These are phyloP conservation scores for Orycteropus afer DNA, from an alignment of 2,113 vertebrate species.

Conservation along the genomic window DNA sequence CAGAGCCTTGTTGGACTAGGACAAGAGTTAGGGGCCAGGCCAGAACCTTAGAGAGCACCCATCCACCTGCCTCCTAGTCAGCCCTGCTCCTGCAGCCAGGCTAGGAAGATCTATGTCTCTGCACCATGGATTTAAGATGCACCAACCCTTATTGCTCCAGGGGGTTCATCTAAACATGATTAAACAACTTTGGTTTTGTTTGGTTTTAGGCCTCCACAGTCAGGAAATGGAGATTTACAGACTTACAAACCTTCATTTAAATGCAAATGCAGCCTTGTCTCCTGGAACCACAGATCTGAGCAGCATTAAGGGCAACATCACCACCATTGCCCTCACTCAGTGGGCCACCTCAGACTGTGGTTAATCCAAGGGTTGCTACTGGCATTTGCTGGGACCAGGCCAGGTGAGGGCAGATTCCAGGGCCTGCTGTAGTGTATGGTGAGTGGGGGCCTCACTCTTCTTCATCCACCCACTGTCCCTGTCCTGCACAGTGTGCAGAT, in stretches of 20 bases:
- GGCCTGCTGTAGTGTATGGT: fast-evolving
- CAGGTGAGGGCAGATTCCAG: neutral
- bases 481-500: fast-evolving
- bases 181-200: conserved; percentile 79
- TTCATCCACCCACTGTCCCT: neutral
- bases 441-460: fast-evolving
- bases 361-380: neutral
- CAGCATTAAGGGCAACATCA: conserved; percentile 51
- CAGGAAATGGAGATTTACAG: conserved; percentile 85
- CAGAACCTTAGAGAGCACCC: fast-evolving
- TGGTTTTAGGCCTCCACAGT: conserved; percentile 61
- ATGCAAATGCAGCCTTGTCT: conserved; percentile 83
- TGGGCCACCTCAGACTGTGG: fast-evolving
- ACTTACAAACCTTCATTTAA: conserved; percentile 85
- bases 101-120: neutral
- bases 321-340: neutral
- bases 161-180: conserved; percentile 81
- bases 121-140: neutral
- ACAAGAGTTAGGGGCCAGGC: fast-evolving
- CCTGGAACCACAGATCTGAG: conserved; percentile 74
- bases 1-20: neutral
- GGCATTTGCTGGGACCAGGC: neutral
- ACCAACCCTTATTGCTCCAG: conserved; percentile 67
- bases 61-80: too few relatives aligned
- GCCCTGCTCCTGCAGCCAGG: fast-evolving